phyloP scores from a whole-genome alignment of 1,140 invertebrate species.

The Pomacea maculata region DNA sequence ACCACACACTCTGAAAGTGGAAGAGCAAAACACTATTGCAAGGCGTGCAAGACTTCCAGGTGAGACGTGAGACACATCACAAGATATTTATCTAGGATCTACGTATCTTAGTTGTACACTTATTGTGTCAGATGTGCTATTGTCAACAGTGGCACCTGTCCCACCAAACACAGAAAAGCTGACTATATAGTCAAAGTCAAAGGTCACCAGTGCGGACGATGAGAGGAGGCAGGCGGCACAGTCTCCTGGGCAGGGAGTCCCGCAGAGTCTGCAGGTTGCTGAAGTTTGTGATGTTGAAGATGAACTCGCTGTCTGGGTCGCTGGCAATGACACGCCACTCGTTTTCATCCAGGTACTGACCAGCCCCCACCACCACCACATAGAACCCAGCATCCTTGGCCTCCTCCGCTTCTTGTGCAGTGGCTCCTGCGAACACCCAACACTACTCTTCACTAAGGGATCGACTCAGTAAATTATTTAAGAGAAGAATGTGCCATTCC shows the following conservation, averaged over 20 bases:
- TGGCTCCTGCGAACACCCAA: too few species aligned
- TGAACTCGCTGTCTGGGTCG: constrained; percentile 47
- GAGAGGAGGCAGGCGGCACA: constrained; percentile 33
- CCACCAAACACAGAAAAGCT: neutral
- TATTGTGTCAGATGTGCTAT: neutral
- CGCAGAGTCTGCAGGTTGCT: constrained; percentile 17
- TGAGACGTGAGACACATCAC: too few species aligned
- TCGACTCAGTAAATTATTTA: too few species aligned
- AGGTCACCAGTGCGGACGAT: constrained; percentile 3
- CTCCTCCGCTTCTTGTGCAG: constrained; percentile 37
- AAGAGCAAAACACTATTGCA: neutral
- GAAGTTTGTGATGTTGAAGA: constrained; percentile 45
- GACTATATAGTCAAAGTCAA: neutral
- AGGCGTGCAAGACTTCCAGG: too few species aligned
- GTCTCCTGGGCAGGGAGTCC: constrained; percentile 15
- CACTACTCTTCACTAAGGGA: too few species aligned
- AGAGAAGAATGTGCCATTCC: too few species aligned
- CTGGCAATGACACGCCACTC: constrained; percentile 55
- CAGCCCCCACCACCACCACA: constrained; percentile 58
- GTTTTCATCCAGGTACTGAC: constrained; percentile 43
- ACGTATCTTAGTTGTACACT: too few species aligned
- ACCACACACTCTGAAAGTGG: constrained; percentile 18
- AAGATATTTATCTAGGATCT: too few species aligned
- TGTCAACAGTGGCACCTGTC: neutral
- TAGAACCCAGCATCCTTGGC: constrained; percentile 47